Evolutionary conservation across 2,888 invertebrate genomes (phyloP), one percentile per base, ranked within the genome.

Genomic region (Dascillus cervinus): DNA sequence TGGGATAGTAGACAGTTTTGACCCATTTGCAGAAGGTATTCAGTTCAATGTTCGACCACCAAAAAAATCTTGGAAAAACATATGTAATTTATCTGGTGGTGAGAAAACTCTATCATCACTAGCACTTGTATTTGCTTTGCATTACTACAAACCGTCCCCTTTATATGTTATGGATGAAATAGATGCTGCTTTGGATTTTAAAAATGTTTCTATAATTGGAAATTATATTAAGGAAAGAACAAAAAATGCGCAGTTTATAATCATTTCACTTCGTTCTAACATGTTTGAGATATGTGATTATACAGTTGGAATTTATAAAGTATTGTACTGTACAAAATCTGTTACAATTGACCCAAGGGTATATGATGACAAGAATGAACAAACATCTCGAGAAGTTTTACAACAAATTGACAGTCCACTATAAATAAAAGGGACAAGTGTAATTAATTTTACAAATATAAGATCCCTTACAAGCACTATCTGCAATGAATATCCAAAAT

Each of bases 151-250:
- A 58, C 97, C 98, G 0, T 96, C 96, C 0, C 98, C 98, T 0
- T 68, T 99, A 0, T 98, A 98, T 56, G 94, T 90, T 5, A 97
- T 98, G 97, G 97, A 98, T 55, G 97, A 98, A 65, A 97, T 98
- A 30, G 97, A 98, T 61, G 97, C 97, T 0, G 97, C 97, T 0
- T 67, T 98, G 22, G 97, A 98, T 67, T 96, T 95, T 61, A 94
- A 94, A 57, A 99, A 98, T 58, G 96, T 98, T 0, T 95, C 96
- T 0, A 97, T 98, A 42, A 90, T 99, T 11, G 97, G 87, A 0
- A 86, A 94, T 64, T 99, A 97, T 61, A 92, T 98, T 35, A 96
- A 88, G 87, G 92, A 95, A 53, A 75, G 94, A 15, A 95, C 96
- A 0, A 89, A 85, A 62, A 95, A 97, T 65, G 95, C 97, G 0